Percentiles rank a stretch among this genome's conserved stretches.
Evolutionary conservation across 2,888 invertebrate species (phyloP).

Genomic region (Eristalis intricaria): DNA sequence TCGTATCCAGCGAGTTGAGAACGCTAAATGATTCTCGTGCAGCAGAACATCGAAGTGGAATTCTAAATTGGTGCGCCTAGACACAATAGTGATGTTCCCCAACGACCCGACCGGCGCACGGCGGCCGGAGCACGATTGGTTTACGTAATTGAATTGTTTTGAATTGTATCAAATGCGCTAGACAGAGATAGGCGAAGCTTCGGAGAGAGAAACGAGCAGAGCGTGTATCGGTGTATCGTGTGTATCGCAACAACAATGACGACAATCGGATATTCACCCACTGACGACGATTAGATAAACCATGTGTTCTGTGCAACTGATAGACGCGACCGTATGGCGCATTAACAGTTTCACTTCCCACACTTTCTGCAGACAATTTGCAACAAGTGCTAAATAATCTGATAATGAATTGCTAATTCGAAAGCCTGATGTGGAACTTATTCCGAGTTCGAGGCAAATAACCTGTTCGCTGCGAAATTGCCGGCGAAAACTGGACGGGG

Average conservation of each 20-base stretch:
- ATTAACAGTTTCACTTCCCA: neutral
- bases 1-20: conserved; percentile 56
- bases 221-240: neutral
- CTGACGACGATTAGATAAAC: neutral
- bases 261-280: conserved; percentile 46
- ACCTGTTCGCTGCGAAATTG: neutral
- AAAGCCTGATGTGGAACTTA: neutral
- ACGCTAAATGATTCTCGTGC: conserved; percentile 61
- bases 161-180: conserved; percentile 46
- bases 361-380: neutral
- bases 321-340: neutral
- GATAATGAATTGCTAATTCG: neutral
- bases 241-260: conserved; percentile 64
- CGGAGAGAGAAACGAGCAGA: neutral
- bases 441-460: neutral
- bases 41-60: conserved; percentile 38
- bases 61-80: conserved; percentile 48
- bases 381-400: neutral
- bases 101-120: conserved; percentile 25
- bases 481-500: neutral
- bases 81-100: conserved; percentile 53
- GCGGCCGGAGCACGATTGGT: conserved; percentile 24
- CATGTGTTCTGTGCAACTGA: neutral
- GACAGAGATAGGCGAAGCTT: neutral
- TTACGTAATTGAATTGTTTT: conserved; percentile 64